Percentiles rank a stretch among this genome's conserved stretches.
These are phyloP conservation scores for Zygaena filipendulae DNA, from an alignment of 2,888 invertebrate species.

Conservation along the genomic window DNA sequence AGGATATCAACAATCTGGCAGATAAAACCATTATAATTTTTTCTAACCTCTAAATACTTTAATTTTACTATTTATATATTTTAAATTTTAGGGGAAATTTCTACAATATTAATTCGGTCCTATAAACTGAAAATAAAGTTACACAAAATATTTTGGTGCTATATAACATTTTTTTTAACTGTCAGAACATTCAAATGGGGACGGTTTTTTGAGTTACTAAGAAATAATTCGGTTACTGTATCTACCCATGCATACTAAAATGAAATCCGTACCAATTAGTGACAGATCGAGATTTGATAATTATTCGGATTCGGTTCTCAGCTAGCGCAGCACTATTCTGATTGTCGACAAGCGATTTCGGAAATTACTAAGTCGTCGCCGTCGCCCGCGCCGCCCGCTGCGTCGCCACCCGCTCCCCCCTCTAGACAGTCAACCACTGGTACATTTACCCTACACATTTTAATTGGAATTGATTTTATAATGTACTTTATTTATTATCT, in stretches of 20 bases:
- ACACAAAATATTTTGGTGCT: too few species aligned
- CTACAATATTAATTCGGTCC: too few species aligned
- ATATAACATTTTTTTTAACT: too few species aligned
- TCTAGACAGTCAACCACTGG: constrained; percentile 41
- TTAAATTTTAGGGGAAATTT: too few species aligned
- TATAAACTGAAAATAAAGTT: too few species aligned
- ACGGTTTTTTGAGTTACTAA: too few species aligned
- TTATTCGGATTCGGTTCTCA: constrained; percentile 48
- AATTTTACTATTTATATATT: too few species aligned
- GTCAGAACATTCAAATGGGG: too few species aligned
- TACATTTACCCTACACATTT: constrained; percentile 33
- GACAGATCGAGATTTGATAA: constrained; percentile 57
- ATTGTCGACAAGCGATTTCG: constrained; percentile 65
- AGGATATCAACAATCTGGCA: too few species aligned
- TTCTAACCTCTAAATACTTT: too few species aligned
- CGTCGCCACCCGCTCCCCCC: constrained; percentile 1
- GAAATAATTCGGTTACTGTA: too few species aligned
- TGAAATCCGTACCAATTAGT: constrained; percentile 34
- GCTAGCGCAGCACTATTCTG: constrained; percentile 52
- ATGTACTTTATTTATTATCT: neutral
- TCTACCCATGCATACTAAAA: constrained; percentile 1
- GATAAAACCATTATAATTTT: too few species aligned
- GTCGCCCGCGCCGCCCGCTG: constrained; percentile 20
- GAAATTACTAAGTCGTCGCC: constrained; percentile 63
- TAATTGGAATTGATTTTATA: constrained; percentile 21